phyloP scores from a whole-genome alignment of 2,888 invertebrate genomes.

The Acleris literana region DNA sequence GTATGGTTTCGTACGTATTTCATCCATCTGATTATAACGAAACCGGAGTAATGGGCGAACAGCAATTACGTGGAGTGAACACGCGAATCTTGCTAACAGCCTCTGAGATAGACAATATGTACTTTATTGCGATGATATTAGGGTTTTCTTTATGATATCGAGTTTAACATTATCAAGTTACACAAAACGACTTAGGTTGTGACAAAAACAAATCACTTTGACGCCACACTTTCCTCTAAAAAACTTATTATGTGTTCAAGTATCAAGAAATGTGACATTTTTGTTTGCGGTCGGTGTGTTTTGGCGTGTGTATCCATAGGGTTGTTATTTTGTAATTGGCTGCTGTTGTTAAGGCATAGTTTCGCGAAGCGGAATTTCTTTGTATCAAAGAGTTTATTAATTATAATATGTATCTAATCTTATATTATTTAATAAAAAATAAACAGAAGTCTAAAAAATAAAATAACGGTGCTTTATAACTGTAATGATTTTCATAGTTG shows the following conservation, averaged over 20 bases:
- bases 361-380: slow-evolving; percentile 1
- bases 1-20: not conserved
- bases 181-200: slow-evolving; percentile 26
- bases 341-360: not conserved
- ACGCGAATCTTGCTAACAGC: slow-evolving; percentile 14
- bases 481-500: no score
- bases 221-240: slow-evolving; percentile 15
- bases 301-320: not conserved
- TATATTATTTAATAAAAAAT: no score
- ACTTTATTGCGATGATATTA: slow-evolving; percentile 3
- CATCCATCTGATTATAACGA: slow-evolving; percentile 14
- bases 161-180: slow-evolving; percentile 20
- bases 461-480: no score
- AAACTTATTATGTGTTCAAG: slow-evolving; percentile 7
- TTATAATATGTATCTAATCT: no score
- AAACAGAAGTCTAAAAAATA: no score
- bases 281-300: not conserved
- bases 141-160: not conserved
- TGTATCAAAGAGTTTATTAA: not conserved
- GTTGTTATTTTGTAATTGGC: slow-evolving; percentile 5
- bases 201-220: slow-evolving; percentile 21
- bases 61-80: slow-evolving; percentile 30
- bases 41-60: slow-evolving; percentile 16
- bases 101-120: not conserved
- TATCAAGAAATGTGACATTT: slow-evolving; percentile 1